phyloP scores from a whole-genome alignment of 2,113 vertebrate genomes.

The Tragulus kanchil region DNA sequence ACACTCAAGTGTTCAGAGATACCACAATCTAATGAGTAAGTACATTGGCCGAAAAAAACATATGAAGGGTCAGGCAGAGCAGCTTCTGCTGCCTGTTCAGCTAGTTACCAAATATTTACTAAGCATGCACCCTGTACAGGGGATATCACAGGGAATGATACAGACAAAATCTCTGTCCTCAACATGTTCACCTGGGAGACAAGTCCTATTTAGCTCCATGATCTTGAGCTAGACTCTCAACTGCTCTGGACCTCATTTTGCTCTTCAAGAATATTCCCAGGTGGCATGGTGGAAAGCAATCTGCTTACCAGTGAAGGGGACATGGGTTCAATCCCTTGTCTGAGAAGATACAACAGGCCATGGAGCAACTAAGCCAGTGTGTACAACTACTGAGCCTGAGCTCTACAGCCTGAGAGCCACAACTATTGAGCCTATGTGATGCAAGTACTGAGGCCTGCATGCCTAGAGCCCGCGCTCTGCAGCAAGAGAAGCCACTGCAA shows the following conservation, averaged over 20 bases:
- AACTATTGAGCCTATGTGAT: neutral
- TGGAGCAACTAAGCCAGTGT: neutral
- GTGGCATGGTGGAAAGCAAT: neutral
- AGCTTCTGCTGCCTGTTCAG: neutral
- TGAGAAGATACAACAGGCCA: neutral
- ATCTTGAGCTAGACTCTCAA: neutral
- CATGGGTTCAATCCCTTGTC: neutral
- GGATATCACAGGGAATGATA: neutral
- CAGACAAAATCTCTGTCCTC: neutral
- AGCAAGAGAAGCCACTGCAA: neutral
- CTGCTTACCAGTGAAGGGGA: neutral
- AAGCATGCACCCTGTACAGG: neutral
- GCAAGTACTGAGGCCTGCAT: fast-evolving
- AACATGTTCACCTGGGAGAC: neutral
- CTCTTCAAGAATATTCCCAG: neutral
- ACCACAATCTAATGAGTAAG: neutral
- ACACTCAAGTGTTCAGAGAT: neutral
- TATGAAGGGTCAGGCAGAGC: neutral
- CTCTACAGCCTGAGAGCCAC: neutral
- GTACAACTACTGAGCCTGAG: neutral
- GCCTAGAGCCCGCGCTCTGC: neutral
- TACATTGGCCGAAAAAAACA: neutral
- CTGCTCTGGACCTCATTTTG: neutral
- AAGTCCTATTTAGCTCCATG: neutral
- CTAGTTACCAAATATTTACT: neutral